Evolutionary conservation across 1,140 invertebrate species (phyloP), one percentile per base, ranked within the genome.

Genomic region (Olivierus martensii): DNA sequence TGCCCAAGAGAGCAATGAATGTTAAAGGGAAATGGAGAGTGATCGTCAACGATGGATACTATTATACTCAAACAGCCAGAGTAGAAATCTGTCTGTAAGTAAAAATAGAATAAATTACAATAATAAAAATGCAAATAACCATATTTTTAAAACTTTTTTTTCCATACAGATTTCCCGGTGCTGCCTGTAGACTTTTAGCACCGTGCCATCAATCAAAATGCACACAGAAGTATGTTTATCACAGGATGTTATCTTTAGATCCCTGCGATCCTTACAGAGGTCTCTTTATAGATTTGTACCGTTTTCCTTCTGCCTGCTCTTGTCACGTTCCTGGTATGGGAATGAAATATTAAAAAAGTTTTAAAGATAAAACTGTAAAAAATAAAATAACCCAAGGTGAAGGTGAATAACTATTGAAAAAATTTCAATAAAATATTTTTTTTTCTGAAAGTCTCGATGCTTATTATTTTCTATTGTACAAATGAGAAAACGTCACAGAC

Each of bases 11-110:
- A 58, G 86, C 84, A 0, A 75, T 80, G 56, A 85, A 81, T 22
- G 57, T 63, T 10, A 82, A 79, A 15, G 84, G 84, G 1, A 72
- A 80, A 55, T 88, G 86, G 86, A 88, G 88, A 61, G 87, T 82
- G 60, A 83, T 89, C 55, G 84, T 90, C 42, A 90, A 89, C 59
- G 28, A 28, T 28, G 28, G 28, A 28, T 28, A 28, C 28, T 28
- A 61, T 52, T 64, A 62, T 58, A 64, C 61, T 6, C 62, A 64
- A 51, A 64, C 62, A n/a, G 55, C 55, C 21, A 47, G 62, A 12
- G 46, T 63, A 17, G 61, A 61, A 51, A 62, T 55, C 14, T 63
- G 63, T 37, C 44, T 60, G 28, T 57, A 55, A 41, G 39, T 41
- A 41, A n/a, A 7, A 18, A 41, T 41, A 5, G 39, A 41, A 9